Base-by-base conservation (phyloP, 2,888 invertebrate species). In the Cephus rjabovi region DNA sequence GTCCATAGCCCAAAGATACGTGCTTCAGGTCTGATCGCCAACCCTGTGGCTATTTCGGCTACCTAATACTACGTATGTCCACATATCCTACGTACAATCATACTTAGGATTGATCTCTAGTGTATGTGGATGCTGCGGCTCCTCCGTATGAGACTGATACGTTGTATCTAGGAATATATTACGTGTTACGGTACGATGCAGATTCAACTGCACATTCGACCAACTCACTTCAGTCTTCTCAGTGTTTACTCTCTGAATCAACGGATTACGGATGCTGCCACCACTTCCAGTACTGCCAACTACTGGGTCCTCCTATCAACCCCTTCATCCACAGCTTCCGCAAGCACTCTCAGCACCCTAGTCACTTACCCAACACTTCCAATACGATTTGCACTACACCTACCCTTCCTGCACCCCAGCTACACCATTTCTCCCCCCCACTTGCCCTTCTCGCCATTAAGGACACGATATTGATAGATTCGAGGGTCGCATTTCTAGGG, bases 391-490 rank as follows among this genome's bases (percentile, higher is more conserved):
- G 6, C 15, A 15, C 15, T 15, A 40, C 6, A 1, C 40, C 15
- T 40, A 15, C 23, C 40, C 15, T 40, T 23, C 23, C 23, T 40
- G 6, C 6, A 40, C 40, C 40, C 40, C 40, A 6, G 23, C 40
- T 15, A 15, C 15, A 9, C 73, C 74, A 69, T 34, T 73, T 12
- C 35, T 34, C 81, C 74, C 12, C 34, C 11, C 11, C 80, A 74
- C 71, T 76, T 81, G 81, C 37, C 73, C 15, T 9, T 33, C 34
- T 76, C 79, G 79, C 80, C 83, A 83, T 82, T 79, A 82, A 78
- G 82, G 81, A 77, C 82, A 88, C 86, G 88, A 90, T 89, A 89
- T 90, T 89, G 90, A 90, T 89, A 89, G 88, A 90, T 89, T 89
- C 88, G 86, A 87, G 88, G 86, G 86, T 88, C 84, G 84, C 86